phyloP scores from a whole-genome alignment of 2,797 vertebrate species.

The Cichlasoma orientale region DNA sequence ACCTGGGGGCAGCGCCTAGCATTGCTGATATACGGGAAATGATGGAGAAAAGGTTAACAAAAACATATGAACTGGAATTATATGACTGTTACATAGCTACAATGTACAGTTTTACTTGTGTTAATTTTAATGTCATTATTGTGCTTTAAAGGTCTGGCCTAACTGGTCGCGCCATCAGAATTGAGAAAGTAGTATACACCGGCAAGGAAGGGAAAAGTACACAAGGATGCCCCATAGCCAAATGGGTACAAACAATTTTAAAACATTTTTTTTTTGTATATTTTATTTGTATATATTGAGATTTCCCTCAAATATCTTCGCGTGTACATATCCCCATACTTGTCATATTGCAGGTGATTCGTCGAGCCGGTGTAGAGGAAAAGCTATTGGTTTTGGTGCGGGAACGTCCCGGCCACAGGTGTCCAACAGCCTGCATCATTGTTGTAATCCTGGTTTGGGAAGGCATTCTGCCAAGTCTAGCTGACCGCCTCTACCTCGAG shows the following conservation, averaged over 20 bases:
- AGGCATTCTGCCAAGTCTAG: slow-evolving; percentile 86
- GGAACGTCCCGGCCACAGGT: slow-evolving; percentile 89
- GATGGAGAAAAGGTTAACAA: slow-evolving; percentile 94
- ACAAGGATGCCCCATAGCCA: slow-evolving; percentile 98
- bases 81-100: neutral
- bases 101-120: neutral
- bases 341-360: slow-evolving; percentile 87
- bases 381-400: slow-evolving; percentile 95
- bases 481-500: slow-evolving; percentile 90
- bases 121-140: slow-evolving; percentile 28
- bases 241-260: slow-evolving; percentile 91
- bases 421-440: slow-evolving; percentile 90
- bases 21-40: slow-evolving; percentile 91
- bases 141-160: slow-evolving; percentile 86
- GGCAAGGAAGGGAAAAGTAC: slow-evolving; percentile 99
- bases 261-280: too few species aligned
- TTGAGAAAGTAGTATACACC: slow-evolving; percentile 96
- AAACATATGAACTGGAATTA: neutral
- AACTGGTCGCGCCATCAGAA: slow-evolving; percentile 92
- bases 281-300: neutral
- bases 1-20: slow-evolving; percentile 94
- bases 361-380: slow-evolving; percentile 88
- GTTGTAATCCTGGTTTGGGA: slow-evolving; percentile 97
- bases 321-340: neutral
- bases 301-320: neutral